Evolutionary conservation across 1,140 invertebrate species (phyloP).

Genomic region (Nylanderia fulva): DNA sequence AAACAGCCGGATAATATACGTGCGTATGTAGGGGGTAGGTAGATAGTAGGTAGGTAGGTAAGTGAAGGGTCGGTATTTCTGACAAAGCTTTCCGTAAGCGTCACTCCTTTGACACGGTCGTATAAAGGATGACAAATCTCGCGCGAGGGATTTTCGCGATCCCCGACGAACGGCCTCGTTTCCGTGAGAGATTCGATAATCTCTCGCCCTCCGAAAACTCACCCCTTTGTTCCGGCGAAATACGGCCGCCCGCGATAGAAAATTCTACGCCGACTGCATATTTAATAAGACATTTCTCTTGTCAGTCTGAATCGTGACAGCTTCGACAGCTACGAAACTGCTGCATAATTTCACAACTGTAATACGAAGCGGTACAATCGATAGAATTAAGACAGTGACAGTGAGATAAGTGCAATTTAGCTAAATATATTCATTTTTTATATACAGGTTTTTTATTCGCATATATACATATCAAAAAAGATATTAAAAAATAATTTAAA

Average conservation of each 20-base stretch:
- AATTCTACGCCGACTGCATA: constrained; percentile 49
- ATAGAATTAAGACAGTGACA: neutral
- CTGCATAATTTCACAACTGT: neutral
- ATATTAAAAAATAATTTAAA: neutral
- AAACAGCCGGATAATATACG: constrained; percentile 53
- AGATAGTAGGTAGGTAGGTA: constrained; percentile 63
- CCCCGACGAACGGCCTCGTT: constrained; percentile 54
- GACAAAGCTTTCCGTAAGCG: constrained; percentile 76
- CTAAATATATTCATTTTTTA: neutral
- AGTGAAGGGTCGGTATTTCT: constrained; percentile 79
- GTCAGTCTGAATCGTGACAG: neutral
- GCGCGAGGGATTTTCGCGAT: constrained; percentile 65
- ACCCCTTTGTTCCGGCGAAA: constrained; percentile 24
- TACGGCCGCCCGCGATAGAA: constrained; percentile 32
- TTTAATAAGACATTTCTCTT: constrained; percentile 56
- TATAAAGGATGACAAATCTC: constrained; percentile 67
- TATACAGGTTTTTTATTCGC: too few species aligned
- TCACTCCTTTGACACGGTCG: constrained; percentile 77
- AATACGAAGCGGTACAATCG: neutral
- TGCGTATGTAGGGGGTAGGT: constrained; percentile 23
- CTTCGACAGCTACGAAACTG: constrained; percentile 41
- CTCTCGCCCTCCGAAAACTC: constrained; percentile 10
- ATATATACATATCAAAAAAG: neutral
- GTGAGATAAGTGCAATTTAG: neutral
- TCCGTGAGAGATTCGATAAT: constrained; percentile 68